Percentiles rank a stretch among this genome's conserved stretches.
These are phyloP conservation scores for Drosophila subobscura DNA, from an alignment of 1,140 invertebrate genomes.

Conservation along the genomic window DNA sequence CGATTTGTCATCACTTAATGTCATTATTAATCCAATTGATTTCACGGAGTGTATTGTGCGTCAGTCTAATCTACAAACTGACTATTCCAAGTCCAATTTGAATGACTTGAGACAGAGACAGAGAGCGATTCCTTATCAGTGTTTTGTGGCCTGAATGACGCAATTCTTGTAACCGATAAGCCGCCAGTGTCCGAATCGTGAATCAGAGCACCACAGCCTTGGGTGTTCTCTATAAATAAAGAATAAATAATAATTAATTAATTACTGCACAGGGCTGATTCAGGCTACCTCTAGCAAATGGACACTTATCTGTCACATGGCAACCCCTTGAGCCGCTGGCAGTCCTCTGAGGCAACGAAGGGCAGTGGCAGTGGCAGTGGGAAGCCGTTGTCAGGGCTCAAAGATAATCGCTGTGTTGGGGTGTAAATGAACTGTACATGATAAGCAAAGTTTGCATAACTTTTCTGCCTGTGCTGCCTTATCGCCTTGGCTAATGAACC, in stretches of 20 bases:
- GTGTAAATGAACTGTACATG: conserved; percentile 29
- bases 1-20: conserved; percentile 11
- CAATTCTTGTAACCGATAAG: conserved; percentile 23
- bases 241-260: conserved; percentile 29
- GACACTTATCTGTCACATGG: conserved; percentile 9
- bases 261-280: conserved; percentile 14
- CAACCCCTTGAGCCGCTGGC: background rate
- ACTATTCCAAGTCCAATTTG: background rate
- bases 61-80: conserved; percentile 26
- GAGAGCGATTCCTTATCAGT: conserved; percentile 16
- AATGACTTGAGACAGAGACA: background rate
- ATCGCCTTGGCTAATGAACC: conserved; percentile 53
- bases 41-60: background rate
- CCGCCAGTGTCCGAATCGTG: conserved; percentile 32
- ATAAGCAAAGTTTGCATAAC: conserved; percentile 40
- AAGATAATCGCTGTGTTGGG: conserved; percentile 16
- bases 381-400: conserved; percentile 9
- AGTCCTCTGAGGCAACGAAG: background rate
- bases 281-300: background rate
- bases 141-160: conserved; percentile 18
- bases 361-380: background rate
- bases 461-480: conserved; percentile 15
- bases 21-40: conserved; percentile 36
- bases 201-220: background rate
- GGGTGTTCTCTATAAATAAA: conserved; percentile 30